Percentiles rank a stretch among this genome's conserved stretches.
Evolutionary conservation across 1,140 invertebrate genomes (phyloP).

Genomic region (Chrysomallon squamiferum): DNA sequence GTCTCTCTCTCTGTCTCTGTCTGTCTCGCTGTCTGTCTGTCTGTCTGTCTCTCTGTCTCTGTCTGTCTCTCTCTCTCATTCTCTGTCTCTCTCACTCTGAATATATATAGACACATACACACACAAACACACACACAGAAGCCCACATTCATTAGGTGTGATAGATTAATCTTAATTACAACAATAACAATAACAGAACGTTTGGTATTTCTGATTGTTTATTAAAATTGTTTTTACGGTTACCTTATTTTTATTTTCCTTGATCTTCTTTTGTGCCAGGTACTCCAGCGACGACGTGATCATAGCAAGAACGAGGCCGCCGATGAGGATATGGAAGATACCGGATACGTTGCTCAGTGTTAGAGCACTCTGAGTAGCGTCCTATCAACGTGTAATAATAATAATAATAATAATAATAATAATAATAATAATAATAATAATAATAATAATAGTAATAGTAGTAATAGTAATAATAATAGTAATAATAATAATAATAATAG

Average conservation of each 20-base stretch:
- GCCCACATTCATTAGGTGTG: too few relatives aligned
- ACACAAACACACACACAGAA: too few relatives aligned
- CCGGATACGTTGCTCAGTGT: conserved; percentile 96
- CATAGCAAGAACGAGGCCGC: conserved; percentile 86
- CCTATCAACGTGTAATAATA: too few relatives aligned
- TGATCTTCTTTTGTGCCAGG: conserved; percentile 33
- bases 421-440: background rate
- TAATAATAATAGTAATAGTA: conserved; percentile 6
- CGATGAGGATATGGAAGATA: conserved; percentile 97
- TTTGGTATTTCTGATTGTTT: too few relatives aligned
- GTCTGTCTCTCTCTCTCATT: background rate
- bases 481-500: background rate
- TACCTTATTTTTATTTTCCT: conserved; percentile 15
- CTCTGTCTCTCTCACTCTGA: too few relatives aligned
- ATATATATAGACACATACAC: too few relatives aligned
- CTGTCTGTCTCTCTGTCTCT: background rate
- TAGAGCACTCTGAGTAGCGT: conserved; percentile 41
- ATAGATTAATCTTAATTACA: too few relatives aligned
- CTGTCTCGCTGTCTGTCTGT: too few relatives aligned
- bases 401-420: too few relatives aligned
- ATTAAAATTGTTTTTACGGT: too few relatives aligned
- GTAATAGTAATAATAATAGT: conserved; percentile 8
- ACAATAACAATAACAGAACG: too few relatives aligned
- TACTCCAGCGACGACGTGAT: conserved; percentile 91
- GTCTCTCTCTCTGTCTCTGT: background rate